Percentiles rank a stretch among this genome's conserved stretches.
These are phyloP conservation scores for Mactromeris polynyma DNA, from an alignment of 2,888 invertebrate genomes.

Conservation along the genomic window DNA sequence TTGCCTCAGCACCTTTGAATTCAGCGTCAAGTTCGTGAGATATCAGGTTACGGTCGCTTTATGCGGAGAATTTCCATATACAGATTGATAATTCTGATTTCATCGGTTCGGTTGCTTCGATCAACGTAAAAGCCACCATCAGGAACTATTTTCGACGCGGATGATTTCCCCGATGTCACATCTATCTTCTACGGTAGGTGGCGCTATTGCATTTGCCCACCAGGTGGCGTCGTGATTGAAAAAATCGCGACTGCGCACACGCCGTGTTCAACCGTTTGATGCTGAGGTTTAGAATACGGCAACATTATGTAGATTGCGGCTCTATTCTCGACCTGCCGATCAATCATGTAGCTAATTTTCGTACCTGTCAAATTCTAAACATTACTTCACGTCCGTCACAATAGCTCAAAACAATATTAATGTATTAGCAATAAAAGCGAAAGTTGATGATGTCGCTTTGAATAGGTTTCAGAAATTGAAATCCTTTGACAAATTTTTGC, in stretches of 20 bases:
- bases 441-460: slow-evolving; percentile 44
- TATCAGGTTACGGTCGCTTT: slow-evolving; percentile 50
- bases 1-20: slow-evolving; percentile 47
- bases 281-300: slow-evolving; percentile 68
- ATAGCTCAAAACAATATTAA: slow-evolving; percentile 55
- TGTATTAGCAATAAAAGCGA: slow-evolving; percentile 49
- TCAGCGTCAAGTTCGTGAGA: slow-evolving; percentile 31
- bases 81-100: slow-evolving; percentile 32
- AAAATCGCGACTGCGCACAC: slow-evolving; percentile 63
- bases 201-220: slow-evolving; percentile 55
- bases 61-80: slow-evolving; percentile 39
- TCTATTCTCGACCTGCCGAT: slow-evolving; percentile 50
- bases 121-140: slow-evolving; percentile 48
- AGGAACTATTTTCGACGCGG: slow-evolving; percentile 66
- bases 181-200: slow-evolving; percentile 67
- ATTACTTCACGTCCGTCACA: slow-evolving; percentile 48
- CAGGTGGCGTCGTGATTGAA: slow-evolving; percentile 67
- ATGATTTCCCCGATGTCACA: slow-evolving; percentile 69
- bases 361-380: slow-evolving; percentile 64
- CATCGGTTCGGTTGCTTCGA: slow-evolving; percentile 43
- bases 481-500: slow-evolving; percentile 47
- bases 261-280: slow-evolving; percentile 64
- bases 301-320: slow-evolving; percentile 59
- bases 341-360: slow-evolving; percentile 66
- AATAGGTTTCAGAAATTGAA: slow-evolving; percentile 37